Conservation (phyloP, 2,797 vertebrate genomes). For the Nannoperca australis region DNA sequence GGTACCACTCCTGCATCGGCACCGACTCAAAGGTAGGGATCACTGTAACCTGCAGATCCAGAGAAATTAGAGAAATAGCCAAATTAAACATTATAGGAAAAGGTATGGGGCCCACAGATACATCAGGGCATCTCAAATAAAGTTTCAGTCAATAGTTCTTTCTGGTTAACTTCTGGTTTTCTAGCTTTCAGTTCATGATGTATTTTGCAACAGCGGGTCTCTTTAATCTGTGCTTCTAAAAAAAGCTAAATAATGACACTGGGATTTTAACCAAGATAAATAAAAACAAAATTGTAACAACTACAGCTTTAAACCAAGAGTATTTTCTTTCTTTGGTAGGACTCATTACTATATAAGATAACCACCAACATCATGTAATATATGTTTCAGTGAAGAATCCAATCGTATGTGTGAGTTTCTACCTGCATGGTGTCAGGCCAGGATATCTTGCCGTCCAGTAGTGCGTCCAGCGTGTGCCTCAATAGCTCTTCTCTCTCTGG, state of each 20-base stretch:
- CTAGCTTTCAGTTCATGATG: too few relatives aligned
- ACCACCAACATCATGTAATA: neutral
- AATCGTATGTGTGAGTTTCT: constrained; percentile 3
- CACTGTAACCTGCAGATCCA: constrained; percentile 84
- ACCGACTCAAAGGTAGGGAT: constrained; percentile 91
- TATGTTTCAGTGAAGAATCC: neutral
- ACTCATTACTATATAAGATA: neutral
- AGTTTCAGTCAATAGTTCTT: too few relatives aligned
- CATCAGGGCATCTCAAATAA: too few relatives aligned
- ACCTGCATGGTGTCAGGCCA: constrained; percentile 91
- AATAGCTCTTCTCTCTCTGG: constrained; percentile 86
- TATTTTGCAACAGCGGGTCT: too few relatives aligned
- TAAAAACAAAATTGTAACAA: neutral
- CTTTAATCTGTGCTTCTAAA: neutral
- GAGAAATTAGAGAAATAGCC: neutral
- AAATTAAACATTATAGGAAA: too few relatives aligned
- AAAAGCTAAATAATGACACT: neutral
- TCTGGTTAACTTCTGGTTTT: too few relatives aligned
- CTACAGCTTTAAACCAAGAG: neutral
- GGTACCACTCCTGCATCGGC: constrained; percentile 94
- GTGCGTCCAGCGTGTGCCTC: constrained; percentile 88
- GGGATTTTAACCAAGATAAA: too few relatives aligned
- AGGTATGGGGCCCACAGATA: too few relatives aligned
- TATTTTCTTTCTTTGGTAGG: too few relatives aligned
- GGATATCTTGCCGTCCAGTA: constrained; percentile 88